Evolutionary conservation across 2,113 vertebrate genomes (phyloP).

Genomic region (Menura novaehollandiae): DNA sequence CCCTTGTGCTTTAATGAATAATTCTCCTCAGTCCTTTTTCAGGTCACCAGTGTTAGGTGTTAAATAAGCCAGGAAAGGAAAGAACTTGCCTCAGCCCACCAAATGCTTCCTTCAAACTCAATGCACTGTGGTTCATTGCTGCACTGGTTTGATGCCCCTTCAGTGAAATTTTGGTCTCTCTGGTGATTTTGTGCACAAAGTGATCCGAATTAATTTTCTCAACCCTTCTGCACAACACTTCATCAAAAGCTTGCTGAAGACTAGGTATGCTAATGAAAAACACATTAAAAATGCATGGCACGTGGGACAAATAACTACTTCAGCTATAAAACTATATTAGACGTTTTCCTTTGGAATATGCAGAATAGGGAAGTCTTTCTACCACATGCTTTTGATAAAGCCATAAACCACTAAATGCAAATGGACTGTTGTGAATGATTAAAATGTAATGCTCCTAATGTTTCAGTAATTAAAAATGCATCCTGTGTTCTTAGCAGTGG

Average conservation of each 20-base stretch:
- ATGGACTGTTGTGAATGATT: background rate
- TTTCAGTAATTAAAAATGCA: conserved; percentile 37
- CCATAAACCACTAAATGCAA: background rate
- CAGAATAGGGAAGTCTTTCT: background rate
- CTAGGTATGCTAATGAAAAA: background rate
- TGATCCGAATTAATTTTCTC: background rate
- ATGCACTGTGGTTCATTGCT: background rate
- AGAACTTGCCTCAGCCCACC: background rate
- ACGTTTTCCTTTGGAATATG: background rate
- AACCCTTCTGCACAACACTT: background rate
- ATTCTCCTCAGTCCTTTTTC: background rate
- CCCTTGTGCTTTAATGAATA: background rate
- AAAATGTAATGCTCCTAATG: conserved; percentile 25
- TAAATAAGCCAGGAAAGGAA: background rate
- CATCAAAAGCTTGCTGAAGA: conserved; percentile 7
- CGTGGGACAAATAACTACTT: background rate
- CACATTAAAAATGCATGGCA: background rate
- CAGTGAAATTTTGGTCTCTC: background rate
- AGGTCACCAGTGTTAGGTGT: background rate
- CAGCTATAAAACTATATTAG: background rate
- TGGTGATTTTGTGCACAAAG: background rate
- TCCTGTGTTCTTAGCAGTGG: background rate
- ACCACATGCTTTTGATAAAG: background rate
- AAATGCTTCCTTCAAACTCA: background rate
- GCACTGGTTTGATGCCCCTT: background rate